A percentile compares a stretch with the other conserved stretches of the same genome.
Conservation (phyloP, 2,888 invertebrate species). For the Aphelenchoides bicaudatus region DNA sequence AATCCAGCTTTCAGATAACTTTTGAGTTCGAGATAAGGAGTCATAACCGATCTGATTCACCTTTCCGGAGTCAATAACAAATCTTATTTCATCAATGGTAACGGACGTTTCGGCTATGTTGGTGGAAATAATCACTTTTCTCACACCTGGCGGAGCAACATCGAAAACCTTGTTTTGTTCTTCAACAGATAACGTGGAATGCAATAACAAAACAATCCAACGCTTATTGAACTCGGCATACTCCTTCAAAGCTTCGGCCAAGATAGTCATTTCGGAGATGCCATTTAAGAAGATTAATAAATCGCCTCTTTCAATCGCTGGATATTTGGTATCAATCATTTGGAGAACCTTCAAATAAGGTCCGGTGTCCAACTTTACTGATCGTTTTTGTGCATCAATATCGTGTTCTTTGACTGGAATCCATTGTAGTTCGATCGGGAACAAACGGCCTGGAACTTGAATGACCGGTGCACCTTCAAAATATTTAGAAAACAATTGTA, state of each 20-base stretch:
- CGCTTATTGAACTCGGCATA: constrained; percentile 74
- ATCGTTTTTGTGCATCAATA: constrained; percentile 65
- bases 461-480: constrained; percentile 81
- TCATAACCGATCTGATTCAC: constrained; percentile 82
- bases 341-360: constrained; percentile 89
- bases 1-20: constrained; percentile 79
- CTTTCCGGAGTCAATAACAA: constrained; percentile 94
- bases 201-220: constrained; percentile 89
- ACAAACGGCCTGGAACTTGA: constrained; percentile 85
- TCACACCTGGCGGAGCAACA: constrained; percentile 83
- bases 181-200: constrained; percentile 82
- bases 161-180: constrained; percentile 97
- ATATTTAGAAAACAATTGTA: constrained; percentile 84
- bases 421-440: constrained; percentile 84
- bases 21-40: constrained; percentile 80
- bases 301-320: constrained; percentile 82
- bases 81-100: constrained; percentile 94
- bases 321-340: constrained; percentile 79
- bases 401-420: constrained; percentile 67
- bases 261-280: constrained; percentile 58
- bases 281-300: constrained; percentile 87
- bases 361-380: constrained; percentile 78
- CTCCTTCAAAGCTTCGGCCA: constrained; percentile 65
- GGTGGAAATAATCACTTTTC: constrained; percentile 94
- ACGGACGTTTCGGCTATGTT: constrained; percentile 98